phyloP scores from a whole-genome alignment of 2,888 invertebrate genomes.

The Ormyrus pomaceus region DNA sequence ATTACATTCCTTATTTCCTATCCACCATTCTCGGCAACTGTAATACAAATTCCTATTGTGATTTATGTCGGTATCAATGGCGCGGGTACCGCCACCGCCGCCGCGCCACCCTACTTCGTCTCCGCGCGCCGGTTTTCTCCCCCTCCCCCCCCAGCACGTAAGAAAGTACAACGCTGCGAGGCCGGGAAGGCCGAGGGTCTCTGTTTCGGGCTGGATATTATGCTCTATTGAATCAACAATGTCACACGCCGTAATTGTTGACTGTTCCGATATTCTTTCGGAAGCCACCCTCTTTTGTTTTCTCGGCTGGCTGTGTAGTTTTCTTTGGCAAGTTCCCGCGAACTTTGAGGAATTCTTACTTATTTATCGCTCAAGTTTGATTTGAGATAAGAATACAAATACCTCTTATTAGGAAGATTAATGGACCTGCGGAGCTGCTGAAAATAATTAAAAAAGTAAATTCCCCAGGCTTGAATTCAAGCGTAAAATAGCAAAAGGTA shows the following conservation, averaged over 20 bases:
- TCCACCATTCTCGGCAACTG: constrained; percentile 74
- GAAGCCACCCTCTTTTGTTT: constrained; percentile 14
- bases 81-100: constrained; percentile 60
- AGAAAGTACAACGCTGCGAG: constrained; percentile 14
- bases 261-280: constrained; percentile 41
- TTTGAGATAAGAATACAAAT: too few relatives aligned
- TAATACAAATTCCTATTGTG: constrained; percentile 76
- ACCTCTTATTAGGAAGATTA: too few relatives aligned
- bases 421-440: too few relatives aligned
- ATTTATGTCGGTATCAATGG: constrained; percentile 76
- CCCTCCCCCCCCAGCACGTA: constrained; percentile 27
- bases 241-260: constrained; percentile 55
- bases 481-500: neutral
- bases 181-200: constrained; percentile 17
- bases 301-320: neutral
- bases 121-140: constrained; percentile 13
- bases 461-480: too few relatives aligned
- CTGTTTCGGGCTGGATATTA: constrained; percentile 69
- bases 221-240: constrained; percentile 72
- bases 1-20: constrained; percentile 76
- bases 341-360: too few relatives aligned
- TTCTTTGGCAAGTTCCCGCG: too few relatives aligned
- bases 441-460: too few relatives aligned
- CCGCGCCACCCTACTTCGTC: constrained; percentile 54
- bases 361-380: too few relatives aligned